Conservation (phyloP, 1,140 invertebrate genomes). For the Drosophila sproati region DNA sequence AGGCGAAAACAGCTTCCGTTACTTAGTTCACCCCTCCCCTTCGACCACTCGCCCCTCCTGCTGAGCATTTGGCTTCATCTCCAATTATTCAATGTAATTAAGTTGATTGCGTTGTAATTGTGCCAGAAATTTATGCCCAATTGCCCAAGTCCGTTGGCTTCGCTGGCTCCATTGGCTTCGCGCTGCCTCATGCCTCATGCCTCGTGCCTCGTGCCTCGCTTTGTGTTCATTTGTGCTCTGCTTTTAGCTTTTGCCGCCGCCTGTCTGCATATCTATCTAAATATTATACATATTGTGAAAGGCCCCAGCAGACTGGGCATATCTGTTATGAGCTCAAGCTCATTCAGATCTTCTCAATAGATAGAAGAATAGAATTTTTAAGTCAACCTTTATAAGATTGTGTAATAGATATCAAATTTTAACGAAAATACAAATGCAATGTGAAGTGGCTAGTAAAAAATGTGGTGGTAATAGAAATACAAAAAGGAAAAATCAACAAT, state of each 20-base stretch:
- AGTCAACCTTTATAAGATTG: too few relatives aligned
- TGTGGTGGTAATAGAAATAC: too few relatives aligned
- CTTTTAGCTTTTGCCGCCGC: slow-evolving; percentile 14
- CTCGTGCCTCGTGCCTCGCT: not conserved
- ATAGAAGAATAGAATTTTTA: too few relatives aligned
- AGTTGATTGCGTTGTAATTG: slow-evolving; percentile 73
- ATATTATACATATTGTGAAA: slow-evolving; percentile 2
- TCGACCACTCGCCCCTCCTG: too few relatives aligned
- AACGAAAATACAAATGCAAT: too few relatives aligned
- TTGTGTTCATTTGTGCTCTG: slow-evolving; percentile 19
- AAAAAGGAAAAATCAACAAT: too few relatives aligned
- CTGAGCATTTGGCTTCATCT: slow-evolving; percentile 17
- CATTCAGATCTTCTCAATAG: not conserved
- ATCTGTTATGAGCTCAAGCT: not conserved
- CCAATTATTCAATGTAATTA: slow-evolving; percentile 80
- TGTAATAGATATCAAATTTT: too few relatives aligned
- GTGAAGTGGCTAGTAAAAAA: too few relatives aligned
- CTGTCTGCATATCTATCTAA: slow-evolving; percentile 3
- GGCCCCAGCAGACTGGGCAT: not conserved
- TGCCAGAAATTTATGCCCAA: slow-evolving; percentile 67
- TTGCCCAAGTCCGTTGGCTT: slow-evolving; percentile 37
- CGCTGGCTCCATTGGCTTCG: slow-evolving; percentile 11
- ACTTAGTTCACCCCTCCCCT: not conserved
- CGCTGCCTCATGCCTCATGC: not conserved
- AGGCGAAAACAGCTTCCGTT: not conserved